phyloP scores from a whole-genome alignment of 2,113 vertebrate species.

The Neodontobutis hainanensis region DNA sequence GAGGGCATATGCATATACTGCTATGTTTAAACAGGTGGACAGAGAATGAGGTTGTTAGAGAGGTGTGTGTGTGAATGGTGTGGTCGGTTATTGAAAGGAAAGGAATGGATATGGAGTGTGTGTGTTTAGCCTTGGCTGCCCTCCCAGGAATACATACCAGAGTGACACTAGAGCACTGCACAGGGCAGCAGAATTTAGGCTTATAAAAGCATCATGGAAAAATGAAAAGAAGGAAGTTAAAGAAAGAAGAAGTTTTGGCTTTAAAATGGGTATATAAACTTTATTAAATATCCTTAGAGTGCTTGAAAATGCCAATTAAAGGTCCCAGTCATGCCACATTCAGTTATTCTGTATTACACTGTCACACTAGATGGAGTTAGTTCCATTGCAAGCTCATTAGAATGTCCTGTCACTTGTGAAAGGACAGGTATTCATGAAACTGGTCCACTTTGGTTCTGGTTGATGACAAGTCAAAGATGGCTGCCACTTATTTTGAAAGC shows the following conservation, averaged over 20 bases:
- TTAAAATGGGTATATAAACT: background rate
- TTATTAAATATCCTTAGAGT: background rate
- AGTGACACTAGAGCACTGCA: conserved; percentile 64
- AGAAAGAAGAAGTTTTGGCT: background rate
- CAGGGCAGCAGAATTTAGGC: conserved; percentile 71
- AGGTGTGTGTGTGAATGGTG: conserved; percentile 34
- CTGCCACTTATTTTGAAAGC: no score
- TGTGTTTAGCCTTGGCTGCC: conserved; percentile 66
- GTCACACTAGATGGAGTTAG: no score
- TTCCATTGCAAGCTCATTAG: no score
- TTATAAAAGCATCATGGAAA: conserved; percentile 68
- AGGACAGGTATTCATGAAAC: no score
- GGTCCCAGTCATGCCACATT: no score
- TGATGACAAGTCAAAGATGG: no score
- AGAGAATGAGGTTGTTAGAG: conserved; percentile 56
- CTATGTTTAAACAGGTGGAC: conserved; percentile 76
- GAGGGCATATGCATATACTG: conserved; percentile 47
- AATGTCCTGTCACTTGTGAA: no score
- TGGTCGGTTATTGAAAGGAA: conserved; percentile 64
- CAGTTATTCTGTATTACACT: no score
- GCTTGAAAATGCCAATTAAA: no score
- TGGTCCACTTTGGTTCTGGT: no score
- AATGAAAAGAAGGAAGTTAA: conserved; percentile 14
- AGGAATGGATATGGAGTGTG: conserved; percentile 66
- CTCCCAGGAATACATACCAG: conserved; percentile 72